phyloP scores from a whole-genome alignment of 2,797 vertebrate genomes.

The Lindbergichthys nudifrons region DNA sequence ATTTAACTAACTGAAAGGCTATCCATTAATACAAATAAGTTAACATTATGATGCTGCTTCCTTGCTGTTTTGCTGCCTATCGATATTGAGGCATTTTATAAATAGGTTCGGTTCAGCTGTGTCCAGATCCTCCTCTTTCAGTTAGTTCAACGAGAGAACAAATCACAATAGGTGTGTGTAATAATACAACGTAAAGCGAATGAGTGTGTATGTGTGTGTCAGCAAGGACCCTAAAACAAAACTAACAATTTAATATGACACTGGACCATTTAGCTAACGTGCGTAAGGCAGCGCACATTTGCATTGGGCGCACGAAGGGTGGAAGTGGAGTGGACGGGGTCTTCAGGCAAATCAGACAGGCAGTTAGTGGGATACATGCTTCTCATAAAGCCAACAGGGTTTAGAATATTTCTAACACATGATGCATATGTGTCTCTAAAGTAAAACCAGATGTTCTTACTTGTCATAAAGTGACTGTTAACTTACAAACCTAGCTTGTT shows the following conservation, averaged over 20 bases:
- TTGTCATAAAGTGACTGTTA: conserved; percentile 58
- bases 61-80: not conserved
- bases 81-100: not conserved
- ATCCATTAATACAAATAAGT: conserved; percentile 20
- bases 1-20: not conserved
- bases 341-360: conserved; percentile 22
- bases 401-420: conserved; percentile 19
- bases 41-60: not conserved
- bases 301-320: conserved; percentile 65
- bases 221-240: conserved; percentile 16
- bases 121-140: not conserved
- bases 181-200: not conserved
- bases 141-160: not conserved
- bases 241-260: conserved; percentile 46
- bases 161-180: not conserved
- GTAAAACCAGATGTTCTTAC: not conserved
- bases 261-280: conserved; percentile 18
- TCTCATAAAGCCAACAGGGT: conserved; percentile 7
- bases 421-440: conserved; percentile 11
- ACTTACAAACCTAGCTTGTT: conserved; percentile 54
- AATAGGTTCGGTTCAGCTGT: not conserved
- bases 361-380: conserved; percentile 12
- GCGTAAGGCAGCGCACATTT: conserved; percentile 71
- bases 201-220: not conserved
- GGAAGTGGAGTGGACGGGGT: conserved; percentile 60